Base-by-base conservation (phyloP, 2,797 vertebrate genomes). In the Rhinoraja longicauda region DNA sequence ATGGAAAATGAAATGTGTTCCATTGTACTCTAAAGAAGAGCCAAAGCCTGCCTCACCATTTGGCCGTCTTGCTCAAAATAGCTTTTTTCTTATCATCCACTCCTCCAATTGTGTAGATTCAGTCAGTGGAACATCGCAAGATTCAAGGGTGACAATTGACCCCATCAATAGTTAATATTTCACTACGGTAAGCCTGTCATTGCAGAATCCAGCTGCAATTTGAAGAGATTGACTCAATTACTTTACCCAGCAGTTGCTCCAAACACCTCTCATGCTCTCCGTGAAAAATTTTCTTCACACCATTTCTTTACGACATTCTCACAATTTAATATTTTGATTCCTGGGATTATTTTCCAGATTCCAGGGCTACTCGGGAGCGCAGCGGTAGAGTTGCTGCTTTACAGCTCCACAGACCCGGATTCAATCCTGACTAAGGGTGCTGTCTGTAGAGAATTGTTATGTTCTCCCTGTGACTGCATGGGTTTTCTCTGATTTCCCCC, bases 81-180 rank as follows among this genome's bases (percentile, higher is more conserved):
- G 57, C n/a, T 67, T 88, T 67, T 64, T 88, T 67, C 59, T 64
- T 32, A 88, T 88, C 84, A 67, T 88, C 84, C 84, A 88, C 84
- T 67, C 59, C 62, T 32, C 17, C 62, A 67, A 88, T 88, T 88
- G 84, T 88, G n/a, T 21, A 32, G 88, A 32, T 88, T 62, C 59
- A 67, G n/a, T 67, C 84, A 88, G n/a, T 10, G 84, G 84, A 88
- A 88, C 84, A 7, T 21, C 8, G 36, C n/a, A 36, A 88, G 32
- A 64, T 21, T 88, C 62, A 88, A 36, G 62, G 21, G 29, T 32
- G 84, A 88, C 84, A 88, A 88, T 64, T 88, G 59, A 88, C 67
- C 59, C 76, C 84, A 88, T 67, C 62, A 21, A 67, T 64, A 17
- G 62, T 64, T 19, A 36, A 32, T 3, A 8, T 88, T 88, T 88